Percentiles rank a stretch among this genome's conserved stretches.
These are phyloP conservation scores for Drosophila lacicola DNA, from an alignment of 2,888 invertebrate genomes.

Conservation along the genomic window DNA sequence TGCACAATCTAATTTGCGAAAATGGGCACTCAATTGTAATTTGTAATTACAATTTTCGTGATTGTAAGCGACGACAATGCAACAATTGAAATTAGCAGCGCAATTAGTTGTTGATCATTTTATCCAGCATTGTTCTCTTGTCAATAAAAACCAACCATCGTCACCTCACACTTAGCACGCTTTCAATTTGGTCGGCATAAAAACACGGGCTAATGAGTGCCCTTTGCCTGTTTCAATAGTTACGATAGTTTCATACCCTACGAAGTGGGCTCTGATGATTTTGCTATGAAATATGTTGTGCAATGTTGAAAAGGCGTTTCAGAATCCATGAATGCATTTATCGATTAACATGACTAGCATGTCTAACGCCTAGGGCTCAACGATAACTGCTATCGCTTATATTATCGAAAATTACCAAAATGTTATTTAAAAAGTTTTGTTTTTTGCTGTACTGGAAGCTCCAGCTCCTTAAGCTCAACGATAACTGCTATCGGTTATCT, in stretches of 20 bases:
- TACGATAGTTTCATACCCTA: slow-evolving; percentile 33
- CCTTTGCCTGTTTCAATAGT: slow-evolving; percentile 33
- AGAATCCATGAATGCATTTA: neutral
- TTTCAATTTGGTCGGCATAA: slow-evolving; percentile 10
- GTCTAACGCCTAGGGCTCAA: too few species aligned
- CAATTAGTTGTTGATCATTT: slow-evolving; percentile 74
- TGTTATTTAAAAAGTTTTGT: too few species aligned
- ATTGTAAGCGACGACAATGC: slow-evolving; percentile 65
- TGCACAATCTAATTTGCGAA: slow-evolving; percentile 70
- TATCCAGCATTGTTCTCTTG: slow-evolving; percentile 42
- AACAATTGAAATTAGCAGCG: slow-evolving; percentile 78
- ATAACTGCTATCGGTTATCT: too few species aligned
- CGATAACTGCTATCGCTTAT: too few species aligned
- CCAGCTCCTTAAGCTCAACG: too few species aligned
- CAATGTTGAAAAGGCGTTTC: too few species aligned
- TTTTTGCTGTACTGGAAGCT: too few species aligned
- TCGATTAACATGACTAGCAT: neutral
- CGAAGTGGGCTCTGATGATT: neutral
- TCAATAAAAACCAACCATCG: slow-evolving; percentile 17
- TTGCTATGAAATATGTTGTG: neutral
- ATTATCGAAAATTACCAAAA: too few species aligned
- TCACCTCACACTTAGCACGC: neutral
- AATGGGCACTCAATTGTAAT: slow-evolving; percentile 60
- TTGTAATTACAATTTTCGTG: slow-evolving; percentile 77
- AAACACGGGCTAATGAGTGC: slow-evolving; percentile 66